Evolutionary conservation across 2,113 vertebrate genomes (phyloP).

Genomic region (Chrysochloris asiatica): DNA sequence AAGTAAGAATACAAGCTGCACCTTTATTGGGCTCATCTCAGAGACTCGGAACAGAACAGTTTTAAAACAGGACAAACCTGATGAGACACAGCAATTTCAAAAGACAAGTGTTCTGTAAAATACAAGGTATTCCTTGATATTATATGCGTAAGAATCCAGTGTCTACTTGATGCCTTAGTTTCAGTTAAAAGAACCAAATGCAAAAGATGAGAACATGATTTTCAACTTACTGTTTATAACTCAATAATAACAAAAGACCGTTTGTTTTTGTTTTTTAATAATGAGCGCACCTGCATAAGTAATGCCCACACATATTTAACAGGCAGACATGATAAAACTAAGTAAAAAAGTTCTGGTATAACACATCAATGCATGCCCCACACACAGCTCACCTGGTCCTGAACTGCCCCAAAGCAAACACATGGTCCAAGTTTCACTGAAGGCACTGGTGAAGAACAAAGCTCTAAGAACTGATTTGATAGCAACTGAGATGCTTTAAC

Average conservation of each 20-base stretch:
- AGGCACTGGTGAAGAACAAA: too few species aligned
- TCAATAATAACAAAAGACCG: slow-evolving; percentile 85
- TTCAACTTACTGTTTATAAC: slow-evolving; percentile 76
- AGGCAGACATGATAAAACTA: neutral
- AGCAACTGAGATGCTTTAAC: too few species aligned
- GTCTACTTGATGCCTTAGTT: slow-evolving; percentile 63
- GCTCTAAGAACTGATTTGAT: too few species aligned
- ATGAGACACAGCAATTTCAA: neutral
- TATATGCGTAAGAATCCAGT: neutral
- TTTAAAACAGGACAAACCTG: neutral
- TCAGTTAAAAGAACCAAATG: slow-evolving; percentile 76
- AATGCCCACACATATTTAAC: neutral
- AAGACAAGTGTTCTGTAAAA: neutral
- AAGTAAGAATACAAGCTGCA: neutral
- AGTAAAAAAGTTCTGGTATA: neutral
- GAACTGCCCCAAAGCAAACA: too few species aligned
- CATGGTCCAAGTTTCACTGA: too few species aligned
- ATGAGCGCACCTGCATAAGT: slow-evolving; percentile 43
- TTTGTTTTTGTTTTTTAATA: too few species aligned
- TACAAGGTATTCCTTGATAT: neutral
- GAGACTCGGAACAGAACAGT: neutral
- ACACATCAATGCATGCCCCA: too few species aligned
- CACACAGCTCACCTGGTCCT: too few species aligned
- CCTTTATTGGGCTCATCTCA: neutral
- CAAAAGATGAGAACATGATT: slow-evolving; percentile 64